Base-by-base conservation (phyloP, 2,113 vertebrate genomes). In the Propithecus coquereli region DNA sequence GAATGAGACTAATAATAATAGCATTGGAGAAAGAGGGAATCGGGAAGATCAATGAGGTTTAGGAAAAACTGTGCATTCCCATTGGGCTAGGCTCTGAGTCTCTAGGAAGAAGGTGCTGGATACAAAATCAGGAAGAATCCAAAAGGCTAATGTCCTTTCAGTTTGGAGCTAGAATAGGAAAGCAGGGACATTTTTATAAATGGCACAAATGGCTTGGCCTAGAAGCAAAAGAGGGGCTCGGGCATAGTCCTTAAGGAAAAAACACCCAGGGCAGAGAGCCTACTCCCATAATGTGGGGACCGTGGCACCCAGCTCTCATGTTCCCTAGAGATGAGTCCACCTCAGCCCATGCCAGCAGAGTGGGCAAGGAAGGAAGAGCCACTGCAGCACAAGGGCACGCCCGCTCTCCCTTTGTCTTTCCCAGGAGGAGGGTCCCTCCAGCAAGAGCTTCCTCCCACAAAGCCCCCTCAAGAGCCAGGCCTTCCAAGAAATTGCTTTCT, bases 401-500 rank as follows among this genome's bases (percentile, higher is more conserved):
- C 20, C 50, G 40, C 16, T 93, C 20, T 50, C 30, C 68, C 30
- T 76, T 52, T 86, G 30, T 30, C 65, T 94, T 30, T 79, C 30
- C 77, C 34, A 54, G 40, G 25, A 22, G 88, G 40, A 85, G 20
- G 37, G 16, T 68, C 87, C 27, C 20, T 25, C 25, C 45, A 88
- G 47, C 22, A 88, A 34, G 40, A 90, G 37, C 5, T 34, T 76
- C 27, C 57, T 43, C 17, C 59, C 61, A 65, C 87, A 77, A 89
- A 63, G 27, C 27, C 54, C 30, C 54, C 4, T 73, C 40, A 54
- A 80, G 61, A 34, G 9, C 32, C 22, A 54, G 22, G 34, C 40
- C 22, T 71, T 92, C 63, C 2, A 83, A 90, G 66, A 96, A 91
- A 91, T 95, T 83, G 68, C n/a, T 95, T 94, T 96, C 89, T 89